phyloP scores from a whole-genome alignment of 2,797 vertebrate species.

The Nannoperca obscura region DNA sequence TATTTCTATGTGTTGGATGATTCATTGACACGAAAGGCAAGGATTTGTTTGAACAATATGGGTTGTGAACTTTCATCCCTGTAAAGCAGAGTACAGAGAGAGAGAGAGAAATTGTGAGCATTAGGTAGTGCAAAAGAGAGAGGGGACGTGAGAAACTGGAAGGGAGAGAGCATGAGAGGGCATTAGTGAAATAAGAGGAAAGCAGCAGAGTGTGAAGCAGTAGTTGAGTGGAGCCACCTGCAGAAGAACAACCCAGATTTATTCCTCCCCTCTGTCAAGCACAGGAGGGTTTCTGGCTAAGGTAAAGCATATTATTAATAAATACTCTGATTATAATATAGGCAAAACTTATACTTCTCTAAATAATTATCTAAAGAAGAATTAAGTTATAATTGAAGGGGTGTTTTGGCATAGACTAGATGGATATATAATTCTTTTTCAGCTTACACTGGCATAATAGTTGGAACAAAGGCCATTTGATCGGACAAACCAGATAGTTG shows the following conservation, averaged over 20 bases:
- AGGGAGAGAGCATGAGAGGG: constrained; percentile 50
- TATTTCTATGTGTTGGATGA: background rate
- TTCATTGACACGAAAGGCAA: background rate
- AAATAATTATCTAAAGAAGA: background rate
- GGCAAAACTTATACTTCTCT: background rate
- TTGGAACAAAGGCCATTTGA: background rate
- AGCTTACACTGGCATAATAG: background rate
- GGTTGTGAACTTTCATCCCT: constrained; percentile 21
- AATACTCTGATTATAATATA: constrained; percentile 12
- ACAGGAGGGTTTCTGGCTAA: constrained; percentile 28
- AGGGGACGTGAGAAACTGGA: constrained; percentile 10
- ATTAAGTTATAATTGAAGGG: constrained; percentile 10
- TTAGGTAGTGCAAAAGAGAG: constrained; percentile 23
- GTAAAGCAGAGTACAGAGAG: background rate
- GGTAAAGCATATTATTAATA: constrained; percentile 25
- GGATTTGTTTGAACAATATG: background rate
- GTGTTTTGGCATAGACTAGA: background rate
- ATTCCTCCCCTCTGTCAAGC: constrained; percentile 50
- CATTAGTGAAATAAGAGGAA: constrained; percentile 62
- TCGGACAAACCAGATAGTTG: background rate
- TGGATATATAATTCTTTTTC: background rate
- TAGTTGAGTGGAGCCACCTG: constrained; percentile 75
- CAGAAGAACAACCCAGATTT: constrained; percentile 65
- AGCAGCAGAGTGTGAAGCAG: constrained; percentile 72
- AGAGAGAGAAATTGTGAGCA: background rate